These are phyloP conservation scores for Nothobranchius furzeri DNA, from an alignment of 2,113 vertebrate genomes.

Conservation along the genomic window DNA sequence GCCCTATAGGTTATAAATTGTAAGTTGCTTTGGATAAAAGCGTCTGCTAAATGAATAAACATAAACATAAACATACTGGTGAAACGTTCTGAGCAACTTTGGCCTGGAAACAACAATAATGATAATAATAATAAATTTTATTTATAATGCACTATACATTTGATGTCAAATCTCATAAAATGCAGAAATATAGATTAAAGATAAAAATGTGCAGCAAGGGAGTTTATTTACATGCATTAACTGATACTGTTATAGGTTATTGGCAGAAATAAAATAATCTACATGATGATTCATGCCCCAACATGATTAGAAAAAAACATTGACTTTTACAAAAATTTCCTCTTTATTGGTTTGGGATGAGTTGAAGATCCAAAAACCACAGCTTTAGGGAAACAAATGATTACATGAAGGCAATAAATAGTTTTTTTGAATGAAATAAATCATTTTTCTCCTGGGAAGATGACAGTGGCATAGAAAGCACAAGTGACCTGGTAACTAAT, in stretches of 20 bases:
- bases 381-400: conserved; percentile 61
- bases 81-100: no score
- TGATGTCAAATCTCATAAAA: no score
- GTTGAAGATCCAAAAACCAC: conserved; percentile 70
- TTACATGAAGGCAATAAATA: conserved; percentile 83
- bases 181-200: conserved; percentile 2
- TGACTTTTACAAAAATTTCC: conserved; percentile 80
- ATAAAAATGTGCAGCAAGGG: conserved; percentile 28
- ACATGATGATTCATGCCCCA: conserved; percentile 30
- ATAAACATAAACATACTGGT: no score
- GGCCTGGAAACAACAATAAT: no score
- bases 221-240: conserved; percentile 55
- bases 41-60: no score
- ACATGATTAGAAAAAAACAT: conserved; percentile 72
- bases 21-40: no score
- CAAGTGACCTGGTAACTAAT: conserved; percentile 45
- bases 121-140: no score
- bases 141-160: no score
- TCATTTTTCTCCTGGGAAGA: conserved; percentile 59
- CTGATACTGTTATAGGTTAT: not conserved
- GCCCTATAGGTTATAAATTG: no score
- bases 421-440: conserved; percentile 69
- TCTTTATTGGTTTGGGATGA: conserved; percentile 79
- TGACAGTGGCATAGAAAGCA: conserved; percentile 74
- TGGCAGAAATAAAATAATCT: not conserved